Evolutionary conservation across 30 jellyfish, hydroid and myxozoan species (phyloP), one percentile per base, ranked within the genome.

Genomic region (Rhopilema esculentum): DNA sequence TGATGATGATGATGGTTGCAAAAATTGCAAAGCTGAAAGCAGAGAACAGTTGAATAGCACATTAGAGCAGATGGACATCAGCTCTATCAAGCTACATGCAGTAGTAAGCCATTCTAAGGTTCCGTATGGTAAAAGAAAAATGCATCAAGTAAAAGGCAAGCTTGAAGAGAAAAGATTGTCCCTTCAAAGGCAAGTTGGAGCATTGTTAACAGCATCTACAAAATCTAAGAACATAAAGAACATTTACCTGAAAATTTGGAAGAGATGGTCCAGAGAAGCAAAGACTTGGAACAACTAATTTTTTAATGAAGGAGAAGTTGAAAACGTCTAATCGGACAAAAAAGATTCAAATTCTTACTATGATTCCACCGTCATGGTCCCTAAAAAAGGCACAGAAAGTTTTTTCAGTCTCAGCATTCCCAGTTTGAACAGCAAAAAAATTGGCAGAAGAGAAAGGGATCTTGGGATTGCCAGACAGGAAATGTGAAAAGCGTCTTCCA

Each of bases 391-490:
- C 12, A 12, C n/a, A 40, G 57, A 12, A 12, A 40, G 9, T 2
- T 40, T 40, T 40, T 40, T 12, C 6, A 40, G 57, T 21, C 12
- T 4, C 82, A n/a, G 63, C 6, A 6, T 75, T 7, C 65, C 8
- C 29, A 30, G 86, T 50, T 1, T 2, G 78, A 40, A 12, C 9
- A 50, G 88, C 88, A 77, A 65, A 77, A 32, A 77, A 20, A 26
- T 20, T 40, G 28, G 84, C 85, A 1, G n/a, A 61, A 40, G 88
- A 77, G 57, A 63, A 49, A 40, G 88, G 88, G 19, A 77, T 21
- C 30, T 77, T 77, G 27, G 79, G 49, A 22, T 19, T 77, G 40
- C 88, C 88, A 29, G 77, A n/a, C 67, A 77, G 80, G 9, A 31
- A 77, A 50, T 9, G 75, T 1, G 15, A 27, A 23, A 69, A 6